A percentile compares a stretch with the other conserved stretches of the same genome.
phyloP scores from a whole-genome alignment of 2,113 vertebrate species.

The Clarias magur region DNA sequence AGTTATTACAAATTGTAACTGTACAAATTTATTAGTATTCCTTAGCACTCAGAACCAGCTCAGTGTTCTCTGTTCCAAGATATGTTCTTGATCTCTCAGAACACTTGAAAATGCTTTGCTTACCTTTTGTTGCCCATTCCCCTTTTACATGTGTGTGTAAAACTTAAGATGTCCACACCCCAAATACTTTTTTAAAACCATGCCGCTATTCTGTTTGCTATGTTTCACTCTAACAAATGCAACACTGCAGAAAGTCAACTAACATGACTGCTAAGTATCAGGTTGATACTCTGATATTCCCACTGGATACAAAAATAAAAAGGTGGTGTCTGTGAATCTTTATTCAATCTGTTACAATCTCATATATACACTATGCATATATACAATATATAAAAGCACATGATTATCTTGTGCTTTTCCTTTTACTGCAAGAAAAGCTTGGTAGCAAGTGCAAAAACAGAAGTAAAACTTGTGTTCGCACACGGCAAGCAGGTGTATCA shows the following conservation, averaged over 20 bases:
- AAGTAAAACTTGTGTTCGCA: background rate
- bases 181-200: background rate
- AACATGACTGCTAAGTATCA: background rate
- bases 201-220: background rate
- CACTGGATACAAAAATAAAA: background rate
- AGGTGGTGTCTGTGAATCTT: background rate
- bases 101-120: background rate
- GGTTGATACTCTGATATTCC: background rate
- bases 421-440: background rate
- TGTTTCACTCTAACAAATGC: background rate
- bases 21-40: too few relatives aligned
- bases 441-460: background rate
- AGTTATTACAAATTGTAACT: background rate
- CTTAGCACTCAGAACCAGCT: background rate
- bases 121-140: too few relatives aligned
- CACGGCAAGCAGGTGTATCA: background rate
- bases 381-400: background rate
- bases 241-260: background rate
- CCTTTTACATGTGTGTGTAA: too few relatives aligned
- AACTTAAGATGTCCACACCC: background rate
- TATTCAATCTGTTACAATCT: background rate
- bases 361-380: too few relatives aligned
- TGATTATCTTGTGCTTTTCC: background rate
- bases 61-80: background rate
- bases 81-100: too few relatives aligned